Conservation (phyloP, 2,888 invertebrate species). For the Nymphalis polychloros region DNA sequence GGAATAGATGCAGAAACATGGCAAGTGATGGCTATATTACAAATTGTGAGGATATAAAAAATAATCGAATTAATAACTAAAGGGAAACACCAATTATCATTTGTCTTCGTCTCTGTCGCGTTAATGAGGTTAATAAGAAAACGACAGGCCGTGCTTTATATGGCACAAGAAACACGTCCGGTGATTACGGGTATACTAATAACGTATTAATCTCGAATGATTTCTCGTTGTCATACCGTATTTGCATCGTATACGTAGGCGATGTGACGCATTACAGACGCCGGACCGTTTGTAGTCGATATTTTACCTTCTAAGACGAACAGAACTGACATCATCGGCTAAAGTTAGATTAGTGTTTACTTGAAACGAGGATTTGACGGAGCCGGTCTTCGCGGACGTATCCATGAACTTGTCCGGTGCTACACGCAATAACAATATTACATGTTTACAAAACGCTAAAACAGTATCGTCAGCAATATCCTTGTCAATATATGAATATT, state of each 20-base stretch:
- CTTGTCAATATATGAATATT: neutral
- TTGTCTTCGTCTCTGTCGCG: slow-evolving; percentile 35
- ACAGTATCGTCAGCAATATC: neutral
- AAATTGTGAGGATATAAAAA: slow-evolving; percentile 17
- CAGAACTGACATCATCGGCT: slow-evolving; percentile 67
- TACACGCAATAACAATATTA: neutral
- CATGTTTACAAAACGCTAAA: neutral
- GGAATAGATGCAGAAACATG: neutral
- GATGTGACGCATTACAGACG: slow-evolving; percentile 58
- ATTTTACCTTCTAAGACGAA: slow-evolving; percentile 61
- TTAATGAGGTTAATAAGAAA: slow-evolving; percentile 36
- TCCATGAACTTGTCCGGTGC: slow-evolving; percentile 24
- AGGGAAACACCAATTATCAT: slow-evolving; percentile 30
- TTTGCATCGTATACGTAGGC: slow-evolving; percentile 54
- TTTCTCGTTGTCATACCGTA: slow-evolving; percentile 49
- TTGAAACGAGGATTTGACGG: slow-evolving; percentile 31
- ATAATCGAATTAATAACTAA: slow-evolving; percentile 30
- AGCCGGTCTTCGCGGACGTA: slow-evolving; percentile 21
- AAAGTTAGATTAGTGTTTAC: slow-evolving; percentile 62
- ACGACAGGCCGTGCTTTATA: slow-evolving; percentile 38
- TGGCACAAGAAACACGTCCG: slow-evolving; percentile 45
- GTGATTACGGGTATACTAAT: slow-evolving; percentile 50
- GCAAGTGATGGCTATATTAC: slow-evolving; percentile 7
- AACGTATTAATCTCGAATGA: slow-evolving; percentile 48
- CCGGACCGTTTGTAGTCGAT: slow-evolving; percentile 50